A percentile compares a stretch with the other conserved stretches of the same genome.
Evolutionary conservation across 2,888 invertebrate genomes (phyloP).

Genomic region (Rotaria socialis): DNA sequence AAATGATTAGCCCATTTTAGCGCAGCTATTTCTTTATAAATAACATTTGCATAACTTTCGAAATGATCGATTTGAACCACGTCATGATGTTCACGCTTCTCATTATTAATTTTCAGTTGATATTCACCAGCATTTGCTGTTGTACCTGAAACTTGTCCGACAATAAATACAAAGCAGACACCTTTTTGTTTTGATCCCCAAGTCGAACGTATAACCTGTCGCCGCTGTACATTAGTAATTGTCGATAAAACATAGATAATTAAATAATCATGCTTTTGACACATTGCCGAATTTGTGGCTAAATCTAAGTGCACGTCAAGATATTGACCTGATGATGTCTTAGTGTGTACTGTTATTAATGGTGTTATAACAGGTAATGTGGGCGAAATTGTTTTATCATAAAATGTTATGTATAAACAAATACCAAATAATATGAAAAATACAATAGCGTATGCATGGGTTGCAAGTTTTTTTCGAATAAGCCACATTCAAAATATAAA

Average conservation of each 20-base stretch:
- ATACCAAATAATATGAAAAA: not conserved
- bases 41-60: slow-evolving; percentile 29
- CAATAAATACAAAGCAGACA: not conserved
- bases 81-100: not conserved
- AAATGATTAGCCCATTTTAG: slow-evolving; percentile 19
- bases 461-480: not conserved
- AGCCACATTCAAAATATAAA: not conserved
- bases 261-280: not conserved
- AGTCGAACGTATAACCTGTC: not conserved
- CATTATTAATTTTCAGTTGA: not conserved
- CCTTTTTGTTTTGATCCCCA: not conserved
- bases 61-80: not conserved
- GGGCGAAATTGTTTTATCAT: not conserved
- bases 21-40: slow-evolving; percentile 20
- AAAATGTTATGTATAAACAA: not conserved
- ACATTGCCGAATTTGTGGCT: not conserved
- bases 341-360: no score
- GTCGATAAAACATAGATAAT: slow-evolving; percentile 18
- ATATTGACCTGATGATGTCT: not conserved
- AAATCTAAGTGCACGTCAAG: not conserved
- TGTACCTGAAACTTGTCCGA: not conserved
- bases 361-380: no score
- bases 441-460: not conserved
- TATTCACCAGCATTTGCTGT: not conserved
- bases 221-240: not conserved